Base-by-base conservation (phyloP, 2,113 vertebrate genomes). In the Perccottus glenii region DNA sequence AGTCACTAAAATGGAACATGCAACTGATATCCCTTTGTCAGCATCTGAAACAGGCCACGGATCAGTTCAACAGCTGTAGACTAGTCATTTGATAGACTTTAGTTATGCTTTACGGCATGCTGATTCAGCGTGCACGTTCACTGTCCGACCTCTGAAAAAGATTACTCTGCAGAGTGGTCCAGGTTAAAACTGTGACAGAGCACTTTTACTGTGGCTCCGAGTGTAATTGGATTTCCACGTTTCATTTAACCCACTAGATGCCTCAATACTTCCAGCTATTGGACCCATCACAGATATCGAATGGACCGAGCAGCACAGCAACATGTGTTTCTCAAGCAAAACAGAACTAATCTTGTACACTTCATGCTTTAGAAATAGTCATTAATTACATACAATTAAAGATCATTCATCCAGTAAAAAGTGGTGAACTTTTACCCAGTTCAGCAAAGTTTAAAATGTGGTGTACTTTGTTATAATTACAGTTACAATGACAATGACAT, bases 221-320 rank as follows among this genome's bases (percentile, higher is more conserved):
- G 57, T 63, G 58, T 72, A 81, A 86, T 80, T 83, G 82, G 74
- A 79, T 85, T 86, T 79, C 44, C 75, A 84, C 64, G 50, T 76
- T 77, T 87, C 84, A 77, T 88, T 85, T 71, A 70, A 84, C 72
- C 50, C 38, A 56, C 68, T 70, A 0, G 80, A 80, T 64, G 65
- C 80, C 60, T 78, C 68, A 10, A 63, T 63, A 58, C 42, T 49
- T 60, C 35, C 38, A 40, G 51, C 68, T 76, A 77, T 61, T 79
- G 49, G 71, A 75, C 64, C 67, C 60, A 59, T 62, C 32, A 32
- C 51, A 5, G 12, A 46, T 46, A 46, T 46, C 12, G 44, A 14
- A 46, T 4, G 12, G 9, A 14, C 12, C 2, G 44, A 40, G 38
- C 5, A 40, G 9, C 44, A 11, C 8, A 46, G 33, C 55, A 16